Evolutionary conservation across 2,888 invertebrate species (phyloP).

Genomic region (Stenodera caucasica): DNA sequence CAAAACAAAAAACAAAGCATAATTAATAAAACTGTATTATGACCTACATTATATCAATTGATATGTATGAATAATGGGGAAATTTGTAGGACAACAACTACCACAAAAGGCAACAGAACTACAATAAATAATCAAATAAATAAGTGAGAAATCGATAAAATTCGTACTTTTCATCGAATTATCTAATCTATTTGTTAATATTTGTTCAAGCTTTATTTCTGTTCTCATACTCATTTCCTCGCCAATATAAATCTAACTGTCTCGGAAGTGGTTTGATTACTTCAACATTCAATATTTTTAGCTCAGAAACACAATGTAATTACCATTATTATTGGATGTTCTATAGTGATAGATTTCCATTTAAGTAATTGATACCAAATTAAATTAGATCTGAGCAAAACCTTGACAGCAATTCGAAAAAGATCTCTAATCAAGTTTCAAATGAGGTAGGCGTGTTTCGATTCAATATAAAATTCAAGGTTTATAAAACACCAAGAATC

Average conservation of each 20-base stretch:
- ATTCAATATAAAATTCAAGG: neutral
- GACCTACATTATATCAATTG: neutral
- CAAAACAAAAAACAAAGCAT: conserved; percentile 6
- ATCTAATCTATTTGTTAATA: neutral
- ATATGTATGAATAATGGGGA: too few relatives aligned
- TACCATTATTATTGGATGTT: neutral
- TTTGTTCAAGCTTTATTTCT: too few relatives aligned
- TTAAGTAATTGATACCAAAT: neutral
- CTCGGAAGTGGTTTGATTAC: too few relatives aligned
- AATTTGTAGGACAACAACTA: too few relatives aligned
- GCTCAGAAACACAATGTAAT: too few relatives aligned
- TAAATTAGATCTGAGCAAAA: neutral
- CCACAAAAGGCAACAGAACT: too few relatives aligned
- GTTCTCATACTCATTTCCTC: too few relatives aligned
- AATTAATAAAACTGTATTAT: neutral
- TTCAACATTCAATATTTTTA: too few relatives aligned
- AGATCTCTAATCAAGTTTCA: neutral
- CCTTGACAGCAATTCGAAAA: neutral
- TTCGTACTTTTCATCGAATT: neutral
- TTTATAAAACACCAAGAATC: neutral
- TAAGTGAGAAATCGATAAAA: neutral
- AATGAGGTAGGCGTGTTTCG: neutral
- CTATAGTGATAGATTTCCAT: neutral
- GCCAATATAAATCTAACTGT: too few relatives aligned
- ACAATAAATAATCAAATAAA: too few relatives aligned